phyloP scores from a whole-genome alignment of 2,888 invertebrate species.

The Bombylius discolor region DNA sequence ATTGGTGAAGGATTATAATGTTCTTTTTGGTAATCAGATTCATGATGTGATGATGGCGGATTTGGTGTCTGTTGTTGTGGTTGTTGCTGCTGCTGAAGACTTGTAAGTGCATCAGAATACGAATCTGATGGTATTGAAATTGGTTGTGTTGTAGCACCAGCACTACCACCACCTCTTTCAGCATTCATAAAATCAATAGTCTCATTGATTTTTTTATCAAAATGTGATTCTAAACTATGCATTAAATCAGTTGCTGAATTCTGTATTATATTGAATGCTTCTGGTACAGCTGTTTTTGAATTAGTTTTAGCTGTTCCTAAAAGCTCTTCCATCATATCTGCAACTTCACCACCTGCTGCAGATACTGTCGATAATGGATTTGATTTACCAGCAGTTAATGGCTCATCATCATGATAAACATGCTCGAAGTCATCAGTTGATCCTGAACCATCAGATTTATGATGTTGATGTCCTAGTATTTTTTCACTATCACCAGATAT shows the following conservation, averaged over 20 bases:
- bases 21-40: not conserved
- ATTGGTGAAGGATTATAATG: conserved; percentile 1
- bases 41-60: not conserved
- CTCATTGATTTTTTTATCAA: conserved; percentile 6
- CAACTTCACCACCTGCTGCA: not conserved
- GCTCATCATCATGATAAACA: conserved; percentile 13
- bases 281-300: conserved; percentile 4
- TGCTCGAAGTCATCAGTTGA: conserved; percentile 15
- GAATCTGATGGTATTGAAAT: not conserved
- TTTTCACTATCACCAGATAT: conserved; percentile 1
- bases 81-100: too few relatives aligned
- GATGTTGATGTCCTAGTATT: not conserved
- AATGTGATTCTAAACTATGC: conserved; percentile 1
- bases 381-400: not conserved
- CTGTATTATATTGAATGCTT: conserved; percentile 5
- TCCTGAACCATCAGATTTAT: conserved; percentile 2
- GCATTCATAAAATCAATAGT: conserved; percentile 11
- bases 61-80: too few relatives aligned
- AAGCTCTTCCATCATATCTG: conserved; percentile 3
- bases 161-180: conserved; percentile 1
- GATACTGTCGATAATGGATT: not conserved
- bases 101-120: not conserved
- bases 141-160: not conserved
- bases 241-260: conserved; percentile 4
- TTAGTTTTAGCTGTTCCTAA: not conserved